Conservation (phyloP, 1,140 invertebrate genomes). For the Paraescarpia echinospica region DNA sequence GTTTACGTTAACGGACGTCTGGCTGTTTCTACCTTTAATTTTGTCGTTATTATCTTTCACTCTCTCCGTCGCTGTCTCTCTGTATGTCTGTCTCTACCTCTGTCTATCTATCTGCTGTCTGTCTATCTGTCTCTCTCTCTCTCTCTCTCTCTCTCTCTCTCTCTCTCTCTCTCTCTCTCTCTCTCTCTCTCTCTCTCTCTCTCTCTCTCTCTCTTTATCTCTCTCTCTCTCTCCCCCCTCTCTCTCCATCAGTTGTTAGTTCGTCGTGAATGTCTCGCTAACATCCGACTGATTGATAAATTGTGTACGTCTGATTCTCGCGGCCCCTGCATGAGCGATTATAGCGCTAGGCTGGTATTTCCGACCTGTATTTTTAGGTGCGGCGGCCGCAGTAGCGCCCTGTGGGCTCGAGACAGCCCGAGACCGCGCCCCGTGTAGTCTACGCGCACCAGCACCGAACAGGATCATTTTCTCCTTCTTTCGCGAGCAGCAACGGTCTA, state of each 20-base stretch:
- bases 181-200: neutral
- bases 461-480: neutral
- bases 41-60: no score
- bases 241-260: neutral
- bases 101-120: no score
- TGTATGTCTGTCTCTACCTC: no score
- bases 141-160: neutral
- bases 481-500: neutral
- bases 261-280: neutral
- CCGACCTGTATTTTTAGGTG: neutral
- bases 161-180: neutral
- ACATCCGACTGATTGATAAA: neutral
- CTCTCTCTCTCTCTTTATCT: neutral
- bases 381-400: no score
- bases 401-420: neutral
- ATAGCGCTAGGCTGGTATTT: neutral
- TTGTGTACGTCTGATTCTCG: neutral
- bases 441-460: neutral
- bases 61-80: no score
- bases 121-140: neutral
- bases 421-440: neutral
- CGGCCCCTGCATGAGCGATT: neutral
- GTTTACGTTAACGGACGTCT: no score
- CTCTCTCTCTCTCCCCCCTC: no score
- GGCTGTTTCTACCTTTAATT: no score